Conservation (phyloP, 2,113 vertebrate genomes). For the Nipponia nippon region DNA sequence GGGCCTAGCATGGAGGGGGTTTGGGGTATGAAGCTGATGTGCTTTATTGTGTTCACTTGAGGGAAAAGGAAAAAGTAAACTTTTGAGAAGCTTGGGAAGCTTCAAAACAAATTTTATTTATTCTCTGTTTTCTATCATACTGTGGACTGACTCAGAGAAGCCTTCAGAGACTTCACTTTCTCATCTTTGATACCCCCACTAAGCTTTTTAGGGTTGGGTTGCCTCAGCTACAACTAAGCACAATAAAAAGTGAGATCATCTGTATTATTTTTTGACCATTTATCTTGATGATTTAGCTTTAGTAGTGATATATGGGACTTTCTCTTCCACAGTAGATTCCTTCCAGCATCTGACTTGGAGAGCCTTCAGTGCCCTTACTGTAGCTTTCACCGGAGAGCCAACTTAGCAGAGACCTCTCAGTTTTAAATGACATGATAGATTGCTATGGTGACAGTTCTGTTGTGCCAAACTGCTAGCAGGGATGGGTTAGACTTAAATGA, state of each 20-base stretch:
- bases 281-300: constrained; percentile 29
- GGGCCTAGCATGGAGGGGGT: background rate
- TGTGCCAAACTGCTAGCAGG: background rate
- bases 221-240: background rate
- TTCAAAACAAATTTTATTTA: background rate
- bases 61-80: background rate
- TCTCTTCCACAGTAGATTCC: background rate
- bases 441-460: constrained; percentile 45
- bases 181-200: background rate
- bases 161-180: background rate
- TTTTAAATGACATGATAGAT: constrained; percentile 47
- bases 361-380: background rate
- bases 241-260: background rate
- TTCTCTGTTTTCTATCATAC: background rate
- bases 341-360: constrained; percentile 6
- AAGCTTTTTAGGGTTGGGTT: background rate
- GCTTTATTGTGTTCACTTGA: background rate
- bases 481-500: background rate
- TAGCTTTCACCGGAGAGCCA: background rate
- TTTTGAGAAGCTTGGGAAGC: background rate
- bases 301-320: constrained; percentile 27
- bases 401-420: background rate
- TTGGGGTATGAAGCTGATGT: background rate
- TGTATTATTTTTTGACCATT: constrained; percentile 15
- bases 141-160: background rate